Conservation (phyloP, 1,140 invertebrate species). For the Maniola jurtina region DNA sequence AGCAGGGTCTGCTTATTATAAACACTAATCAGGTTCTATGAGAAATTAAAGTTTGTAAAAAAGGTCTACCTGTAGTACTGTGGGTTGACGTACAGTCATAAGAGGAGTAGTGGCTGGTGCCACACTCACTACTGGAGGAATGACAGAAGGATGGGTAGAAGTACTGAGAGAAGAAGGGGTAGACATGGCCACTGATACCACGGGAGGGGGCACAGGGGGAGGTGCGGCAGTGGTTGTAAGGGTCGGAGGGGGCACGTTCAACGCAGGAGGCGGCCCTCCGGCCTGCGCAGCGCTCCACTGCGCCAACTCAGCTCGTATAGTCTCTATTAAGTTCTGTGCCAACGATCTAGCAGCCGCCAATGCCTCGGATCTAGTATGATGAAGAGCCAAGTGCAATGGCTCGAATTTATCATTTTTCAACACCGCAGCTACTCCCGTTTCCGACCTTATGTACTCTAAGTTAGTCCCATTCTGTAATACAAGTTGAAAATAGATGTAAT, state of each 20-base stretch:
- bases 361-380: conserved; percentile 85
- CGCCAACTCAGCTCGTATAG: conserved; percentile 87
- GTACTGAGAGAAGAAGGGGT: conserved; percentile 51
- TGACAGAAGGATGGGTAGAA: conserved; percentile 50
- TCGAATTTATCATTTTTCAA: conserved; percentile 88
- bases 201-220: conserved; percentile 53
- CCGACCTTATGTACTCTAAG: conserved; percentile 87
- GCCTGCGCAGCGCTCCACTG: conserved; percentile 76
- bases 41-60: too few species aligned
- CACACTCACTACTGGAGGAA: conserved; percentile 68
- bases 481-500: conserved; percentile 6
- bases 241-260: conserved; percentile 63
- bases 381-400: conserved; percentile 88
- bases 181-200: conserved; percentile 50
- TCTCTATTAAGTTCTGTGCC: conserved; percentile 89
- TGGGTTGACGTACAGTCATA: conserved; percentile 70
- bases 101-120: conserved; percentile 59
- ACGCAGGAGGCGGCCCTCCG: conserved; percentile 58
- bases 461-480: conserved; percentile 82
- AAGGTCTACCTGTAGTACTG: conserved; percentile 39
- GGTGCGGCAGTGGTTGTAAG: conserved; percentile 60
- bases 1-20: too few species aligned
- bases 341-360: conserved; percentile 86
- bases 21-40: too few species aligned
- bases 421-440: conserved; percentile 87